Evolutionary conservation across 2,797 vertebrate genomes (phyloP).

Genomic region (Anguilla pacifica): DNA sequence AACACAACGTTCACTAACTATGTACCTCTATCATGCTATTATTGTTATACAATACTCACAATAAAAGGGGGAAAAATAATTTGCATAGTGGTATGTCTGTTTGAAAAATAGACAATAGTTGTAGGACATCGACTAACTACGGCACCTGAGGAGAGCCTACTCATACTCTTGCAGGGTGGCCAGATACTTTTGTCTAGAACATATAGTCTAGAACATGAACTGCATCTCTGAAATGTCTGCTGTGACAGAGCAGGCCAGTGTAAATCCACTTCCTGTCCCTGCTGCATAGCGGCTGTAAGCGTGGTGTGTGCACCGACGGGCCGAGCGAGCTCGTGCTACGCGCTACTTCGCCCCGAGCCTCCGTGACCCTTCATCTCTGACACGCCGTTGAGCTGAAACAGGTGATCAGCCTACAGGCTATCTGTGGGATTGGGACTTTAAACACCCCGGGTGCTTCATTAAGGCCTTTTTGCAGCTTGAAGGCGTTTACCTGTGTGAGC

Average conservation of each 20-base stretch:
- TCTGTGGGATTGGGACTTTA: conserved; percentile 41
- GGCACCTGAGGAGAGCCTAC: neutral
- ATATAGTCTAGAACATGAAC: neutral
- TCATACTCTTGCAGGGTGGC: neutral
- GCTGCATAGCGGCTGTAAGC: neutral
- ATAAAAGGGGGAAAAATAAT: neutral
- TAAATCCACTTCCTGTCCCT: neutral
- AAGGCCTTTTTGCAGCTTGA: conserved; percentile 30
- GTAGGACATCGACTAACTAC: no score
- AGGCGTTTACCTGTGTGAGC: conserved; percentile 23
- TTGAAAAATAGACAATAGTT: neutral
- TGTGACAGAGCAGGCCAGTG: neutral
- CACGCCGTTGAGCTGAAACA: neutral
- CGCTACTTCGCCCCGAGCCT: neutral
- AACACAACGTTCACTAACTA: neutral
- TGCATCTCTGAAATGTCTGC: neutral
- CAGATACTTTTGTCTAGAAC: neutral
- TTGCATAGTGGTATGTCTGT: neutral
- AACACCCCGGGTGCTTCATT: conserved; percentile 53
- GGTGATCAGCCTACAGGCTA: neutral
- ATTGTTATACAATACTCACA: neutral
- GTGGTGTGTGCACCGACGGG: neutral
- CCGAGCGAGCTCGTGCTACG: neutral
- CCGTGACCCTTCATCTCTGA: neutral
- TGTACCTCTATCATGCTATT: no score